Evolutionary conservation across 2,113 vertebrate species (phyloP).

Genomic region (Phaethon lepturus): DNA sequence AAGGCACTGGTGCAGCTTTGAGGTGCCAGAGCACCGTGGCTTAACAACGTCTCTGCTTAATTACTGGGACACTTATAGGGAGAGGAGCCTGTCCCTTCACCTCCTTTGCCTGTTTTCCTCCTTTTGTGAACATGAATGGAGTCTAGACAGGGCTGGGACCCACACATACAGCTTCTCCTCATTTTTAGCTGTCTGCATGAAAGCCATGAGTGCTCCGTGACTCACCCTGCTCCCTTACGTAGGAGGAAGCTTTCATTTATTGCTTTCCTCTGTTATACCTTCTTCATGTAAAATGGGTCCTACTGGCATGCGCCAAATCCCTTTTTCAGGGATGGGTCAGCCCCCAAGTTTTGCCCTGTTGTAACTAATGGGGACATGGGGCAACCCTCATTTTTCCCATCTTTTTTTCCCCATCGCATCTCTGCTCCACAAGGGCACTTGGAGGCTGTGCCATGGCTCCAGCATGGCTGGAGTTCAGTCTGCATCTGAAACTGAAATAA

Average conservation of each 20-base stretch:
- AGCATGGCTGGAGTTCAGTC: neutral
- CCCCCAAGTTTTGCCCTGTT: neutral
- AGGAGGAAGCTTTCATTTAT: neutral
- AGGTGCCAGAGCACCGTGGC: neutral
- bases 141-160: neutral
- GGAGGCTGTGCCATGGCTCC: neutral
- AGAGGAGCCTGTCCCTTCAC: neutral
- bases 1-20: neutral
- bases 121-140: neutral
- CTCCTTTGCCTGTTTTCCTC: neutral
- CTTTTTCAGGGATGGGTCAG: neutral
- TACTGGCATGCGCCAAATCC: neutral
- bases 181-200: neutral
- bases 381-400: neutral
- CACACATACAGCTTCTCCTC: neutral
- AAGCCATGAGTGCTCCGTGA: fast-evolving
- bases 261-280: neutral
- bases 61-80: neutral
- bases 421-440: neutral
- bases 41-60: neutral
- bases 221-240: neutral
- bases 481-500: neutral
- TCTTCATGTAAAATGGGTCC: neutral
- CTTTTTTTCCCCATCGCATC: neutral
- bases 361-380: neutral